Base-by-base conservation (phyloP, 2,797 vertebrate genomes). In the Lepilemur septentrionalis region DNA sequence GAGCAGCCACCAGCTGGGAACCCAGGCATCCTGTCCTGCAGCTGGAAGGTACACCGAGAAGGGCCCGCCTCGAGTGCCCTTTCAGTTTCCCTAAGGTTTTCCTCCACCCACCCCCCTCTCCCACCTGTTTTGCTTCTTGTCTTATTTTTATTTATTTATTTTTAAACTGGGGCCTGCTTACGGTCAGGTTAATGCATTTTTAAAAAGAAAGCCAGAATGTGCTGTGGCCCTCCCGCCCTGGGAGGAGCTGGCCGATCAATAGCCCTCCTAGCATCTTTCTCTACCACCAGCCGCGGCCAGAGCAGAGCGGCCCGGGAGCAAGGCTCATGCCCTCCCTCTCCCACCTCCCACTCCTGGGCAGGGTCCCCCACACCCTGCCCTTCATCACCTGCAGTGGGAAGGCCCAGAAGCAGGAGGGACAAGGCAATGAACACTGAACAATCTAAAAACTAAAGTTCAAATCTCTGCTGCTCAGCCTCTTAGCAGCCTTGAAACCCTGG, bases 111-210 rank as follows among this genome's bases (percentile, higher is more conserved):
- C 83, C 72, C n/a, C 69, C 76, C 63, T 35, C 1, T 35, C 14
- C 61, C 18, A 23, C 38, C 88, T 89, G 67, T 85, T 95, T 83
- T 73, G 52, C 93, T 92, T 93, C 82, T 38, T 48, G 20, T 85
- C 41, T 96, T 85, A 23, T 69, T 95, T 94, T 72, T 87, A 76
- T 90, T 96, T 86, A 75, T 90, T 95, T 96, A 92, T 96, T 97
- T 96, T 96, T 91, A 89, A 97, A 52, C 46, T 14, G 32, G 70
- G 59, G 81, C 92, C 84, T 92, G 82, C 78, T 97, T 96, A 94
- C 1, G 18, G 93, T 95, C 95, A 96, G 81, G 90, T 92, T 97
- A 91, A 96, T 96, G 89, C 92, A 96, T 96, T 97, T 97, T 97
- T 96, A 86, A 96, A 96, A 93, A 93, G 91, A 94, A 84, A 95